These are phyloP conservation scores for Hyposoter didymator DNA, from an alignment of 2,888 invertebrate genomes.

Conservation along the genomic window DNA sequence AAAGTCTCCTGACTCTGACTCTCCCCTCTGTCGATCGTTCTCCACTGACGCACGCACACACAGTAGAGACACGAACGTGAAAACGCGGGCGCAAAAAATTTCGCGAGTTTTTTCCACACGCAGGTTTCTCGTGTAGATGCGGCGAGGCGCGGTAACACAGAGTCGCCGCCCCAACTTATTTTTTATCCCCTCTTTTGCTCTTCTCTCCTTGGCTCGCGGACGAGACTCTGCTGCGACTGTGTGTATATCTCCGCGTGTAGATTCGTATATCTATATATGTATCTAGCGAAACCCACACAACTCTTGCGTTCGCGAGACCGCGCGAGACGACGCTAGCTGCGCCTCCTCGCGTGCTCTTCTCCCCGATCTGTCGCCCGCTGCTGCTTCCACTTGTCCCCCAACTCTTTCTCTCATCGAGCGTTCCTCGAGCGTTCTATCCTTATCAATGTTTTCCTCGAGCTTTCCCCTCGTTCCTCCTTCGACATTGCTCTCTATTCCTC, in stretches of 20 bases:
- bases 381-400: constrained; percentile 11
- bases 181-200: constrained; percentile 53
- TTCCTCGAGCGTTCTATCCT: constrained; percentile 40
- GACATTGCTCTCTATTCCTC: constrained; percentile 62
- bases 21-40: constrained; percentile 16
- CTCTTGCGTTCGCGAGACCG: constrained; percentile 84
- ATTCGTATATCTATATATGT: neutral
- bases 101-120: constrained; percentile 56
- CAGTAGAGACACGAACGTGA: too few species aligned
- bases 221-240: neutral
- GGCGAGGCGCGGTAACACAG: constrained; percentile 38
- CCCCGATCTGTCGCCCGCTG: constrained; percentile 37
- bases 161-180: constrained; percentile 60
- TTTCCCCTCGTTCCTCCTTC: constrained; percentile 50
- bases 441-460: constrained; percentile 37
- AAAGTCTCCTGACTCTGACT: constrained; percentile 53
- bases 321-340: constrained; percentile 69
- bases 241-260: constrained; percentile 16
- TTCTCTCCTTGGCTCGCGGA: constrained; percentile 28
- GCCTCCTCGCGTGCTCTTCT: constrained; percentile 38
- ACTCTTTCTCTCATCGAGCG: constrained; percentile 46
- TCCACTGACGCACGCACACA: constrained; percentile 4
- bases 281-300: constrained; percentile 4
- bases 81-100: constrained; percentile 28
- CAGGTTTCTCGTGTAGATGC: constrained; percentile 37